A percentile compares a stretch with the other conserved stretches of the same genome.
Conservation (phyloP, 2,113 vertebrate genomes). For the Dryoscopus gambensis region DNA sequence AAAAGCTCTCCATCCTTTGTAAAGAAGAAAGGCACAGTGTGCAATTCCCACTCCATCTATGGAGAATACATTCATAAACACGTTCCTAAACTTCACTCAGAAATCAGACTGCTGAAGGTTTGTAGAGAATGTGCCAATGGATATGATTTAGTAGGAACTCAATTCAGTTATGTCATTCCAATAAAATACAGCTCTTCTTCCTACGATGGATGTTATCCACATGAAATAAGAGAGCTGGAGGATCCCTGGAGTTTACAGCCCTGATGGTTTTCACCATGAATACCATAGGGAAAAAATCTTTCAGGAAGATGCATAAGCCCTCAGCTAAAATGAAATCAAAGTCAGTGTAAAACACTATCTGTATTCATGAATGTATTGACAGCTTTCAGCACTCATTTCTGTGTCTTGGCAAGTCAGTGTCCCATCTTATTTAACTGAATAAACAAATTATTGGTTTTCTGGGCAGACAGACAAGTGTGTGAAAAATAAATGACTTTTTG, state of each 20-base stretch:
- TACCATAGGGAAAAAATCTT: not conserved
- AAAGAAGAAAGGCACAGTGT: not conserved
- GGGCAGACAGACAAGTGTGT: not conserved
- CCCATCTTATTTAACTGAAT: constrained; percentile 4
- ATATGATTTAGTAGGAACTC: not conserved
- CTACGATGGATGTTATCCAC: not conserved
- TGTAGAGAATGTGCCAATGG: not conserved
- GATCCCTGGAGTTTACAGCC: not conserved
- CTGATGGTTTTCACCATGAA: not conserved
- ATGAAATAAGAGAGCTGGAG: not conserved
- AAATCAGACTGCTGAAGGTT: not conserved
- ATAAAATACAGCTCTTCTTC: not conserved
- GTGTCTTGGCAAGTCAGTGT: not conserved
- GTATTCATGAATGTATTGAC: not conserved
- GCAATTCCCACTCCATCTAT: not conserved
- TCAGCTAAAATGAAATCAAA: not conserved
- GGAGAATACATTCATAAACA: not conserved
- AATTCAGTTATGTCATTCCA: not conserved
- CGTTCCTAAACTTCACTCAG: not conserved
- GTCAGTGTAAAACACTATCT: not conserved
- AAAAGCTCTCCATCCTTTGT: not conserved
- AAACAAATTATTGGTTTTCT: constrained; percentile 15
- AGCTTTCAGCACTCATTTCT: not conserved
- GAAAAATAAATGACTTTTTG: constrained; percentile 4
- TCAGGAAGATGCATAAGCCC: not conserved